These are phyloP conservation scores for Vanessa tameamea DNA, from an alignment of 1,140 invertebrate species.

Conservation along the genomic window DNA sequence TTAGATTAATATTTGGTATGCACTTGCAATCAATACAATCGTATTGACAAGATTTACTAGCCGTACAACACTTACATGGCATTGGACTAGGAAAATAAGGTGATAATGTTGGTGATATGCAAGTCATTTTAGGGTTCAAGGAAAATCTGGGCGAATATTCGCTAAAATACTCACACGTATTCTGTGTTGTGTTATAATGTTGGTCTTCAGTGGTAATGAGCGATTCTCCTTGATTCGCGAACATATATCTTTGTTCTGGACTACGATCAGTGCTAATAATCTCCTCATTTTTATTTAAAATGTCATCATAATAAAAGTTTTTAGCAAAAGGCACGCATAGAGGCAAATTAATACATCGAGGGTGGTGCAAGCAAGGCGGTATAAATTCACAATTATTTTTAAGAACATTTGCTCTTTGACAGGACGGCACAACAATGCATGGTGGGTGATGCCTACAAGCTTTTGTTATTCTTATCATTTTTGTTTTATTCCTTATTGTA, in stretches of 20 bases:
- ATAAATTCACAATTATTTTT: conserved; percentile 70
- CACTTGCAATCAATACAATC: conserved; percentile 43
- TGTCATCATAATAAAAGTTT: conserved; percentile 53
- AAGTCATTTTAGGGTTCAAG: conserved; percentile 42
- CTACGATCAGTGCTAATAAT: conserved; percentile 41
- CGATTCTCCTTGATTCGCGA: conserved; percentile 43
- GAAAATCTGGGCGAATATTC: conserved; percentile 46
- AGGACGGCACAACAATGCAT: conserved; percentile 68
- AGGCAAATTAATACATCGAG: conserved; percentile 69
- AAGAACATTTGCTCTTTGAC: conserved; percentile 63
- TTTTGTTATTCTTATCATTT: conserved; percentile 66
- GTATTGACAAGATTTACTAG: conserved; percentile 65
- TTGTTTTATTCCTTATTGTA: conserved; percentile 42
- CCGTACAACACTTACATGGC: conserved; percentile 40
- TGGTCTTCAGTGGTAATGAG: conserved; percentile 37
- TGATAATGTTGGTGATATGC: conserved; percentile 43
- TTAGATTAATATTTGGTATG: conserved; percentile 12
- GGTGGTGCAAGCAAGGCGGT: conserved; percentile 64
- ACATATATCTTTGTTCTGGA: conserved; percentile 47
- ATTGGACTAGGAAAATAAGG: conserved; percentile 41
- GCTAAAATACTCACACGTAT: conserved; percentile 52
- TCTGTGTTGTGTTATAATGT: conserved; percentile 42
- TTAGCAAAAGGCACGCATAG: conserved; percentile 64
- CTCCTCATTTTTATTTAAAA: conserved; percentile 43
- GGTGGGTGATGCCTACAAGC: conserved; percentile 71